Base-by-base conservation (phyloP, 2,113 vertebrate species). In the Corythaixoides concolor region DNA sequence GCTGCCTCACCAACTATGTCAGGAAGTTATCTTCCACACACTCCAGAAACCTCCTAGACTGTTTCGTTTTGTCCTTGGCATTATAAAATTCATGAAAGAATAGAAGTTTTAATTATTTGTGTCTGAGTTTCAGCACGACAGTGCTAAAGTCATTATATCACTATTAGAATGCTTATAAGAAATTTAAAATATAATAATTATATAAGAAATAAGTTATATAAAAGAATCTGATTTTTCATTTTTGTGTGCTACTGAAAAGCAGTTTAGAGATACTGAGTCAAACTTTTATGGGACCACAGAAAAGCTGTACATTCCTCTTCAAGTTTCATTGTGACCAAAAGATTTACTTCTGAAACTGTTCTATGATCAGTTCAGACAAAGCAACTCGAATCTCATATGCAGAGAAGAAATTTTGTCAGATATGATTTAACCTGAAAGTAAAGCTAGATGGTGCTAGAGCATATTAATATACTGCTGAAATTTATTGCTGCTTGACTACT, bases 391-490 rank as follows among this genome's bases (percentile, higher is more conserved):
- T 11, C 4, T 9, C 16, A 47, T 72, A 58, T 66, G 12, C 41
- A 77, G 45, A 64, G 24, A 73, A 74, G 5, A 83, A 14, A 3
- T 47, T 82, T 76, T 67, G 47, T 77, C 15, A 56, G 23, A 30
- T 67, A 50, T 33, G 17, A 97, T 37, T 89, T 97, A 56, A 60
- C 53, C 55, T 69, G 59, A 94, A 96, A 85, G 32, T 94, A 95
- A 93, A 97, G 97, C 97, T 98, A 98, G 97, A 95, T 98, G 97
- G 98, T 97, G 97, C 97, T 97, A 97, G 74, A 97, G 82, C 90
- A 97, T 97, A 93, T 69, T 52, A 80, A 95, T 95, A 74, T 78
- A 76, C 64, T 68, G 30, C 27, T 93, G 33, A 75, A 50, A 67
- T 70, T 68, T 93, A 75, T 52, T 93, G 33, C 68, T 88, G 33